A percentile compares a stretch with the other conserved stretches of the same genome.
phyloP scores from a whole-genome alignment of 2,888 invertebrate genomes.

The Oscheius sp. region DNA sequence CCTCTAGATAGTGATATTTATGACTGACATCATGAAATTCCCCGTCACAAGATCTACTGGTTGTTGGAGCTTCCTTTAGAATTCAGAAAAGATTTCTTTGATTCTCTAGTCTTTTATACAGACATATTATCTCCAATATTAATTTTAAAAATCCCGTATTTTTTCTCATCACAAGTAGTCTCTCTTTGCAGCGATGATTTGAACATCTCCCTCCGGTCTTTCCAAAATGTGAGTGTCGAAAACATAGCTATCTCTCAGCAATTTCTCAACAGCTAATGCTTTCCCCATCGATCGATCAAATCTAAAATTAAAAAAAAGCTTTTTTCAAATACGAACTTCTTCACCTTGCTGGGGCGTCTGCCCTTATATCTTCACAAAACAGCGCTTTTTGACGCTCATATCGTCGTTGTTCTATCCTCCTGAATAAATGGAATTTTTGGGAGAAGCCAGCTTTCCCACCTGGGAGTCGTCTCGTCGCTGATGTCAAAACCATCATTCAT shows the following conservation, averaged over 20 bases:
- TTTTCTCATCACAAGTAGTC: constrained; percentile 38
- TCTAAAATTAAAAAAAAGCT: constrained; percentile 30
- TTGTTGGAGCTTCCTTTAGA: too few relatives aligned
- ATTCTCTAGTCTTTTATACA: too few relatives aligned
- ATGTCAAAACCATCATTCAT: constrained; percentile 46
- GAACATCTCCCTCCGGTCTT: constrained; percentile 36
- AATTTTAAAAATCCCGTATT: neutral
- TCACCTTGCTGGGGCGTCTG: constrained; percentile 38
- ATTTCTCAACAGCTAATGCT: constrained; percentile 51
- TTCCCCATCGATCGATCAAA: constrained; percentile 46
- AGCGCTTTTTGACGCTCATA: constrained; percentile 36
- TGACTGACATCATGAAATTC: too few relatives aligned
- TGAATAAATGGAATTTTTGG: constrained; percentile 4
- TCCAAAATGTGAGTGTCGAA: constrained; percentile 42
- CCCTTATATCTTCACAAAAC: constrained; percentile 33
- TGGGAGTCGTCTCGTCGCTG: constrained; percentile 37
- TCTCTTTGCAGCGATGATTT: constrained; percentile 46
- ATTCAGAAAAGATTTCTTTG: too few relatives aligned
- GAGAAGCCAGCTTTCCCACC: constrained; percentile 4
- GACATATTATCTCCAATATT: neutral
- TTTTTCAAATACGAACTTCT: constrained; percentile 33
- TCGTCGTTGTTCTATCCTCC: constrained; percentile 45
- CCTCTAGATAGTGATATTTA: too few relatives aligned
- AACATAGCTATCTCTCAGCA: constrained; percentile 41
- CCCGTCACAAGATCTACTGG: too few relatives aligned